These are phyloP conservation scores for Neoscelio sp. DNA, from an alignment of 2,888 invertebrate genomes.

Conservation along the genomic window DNA sequence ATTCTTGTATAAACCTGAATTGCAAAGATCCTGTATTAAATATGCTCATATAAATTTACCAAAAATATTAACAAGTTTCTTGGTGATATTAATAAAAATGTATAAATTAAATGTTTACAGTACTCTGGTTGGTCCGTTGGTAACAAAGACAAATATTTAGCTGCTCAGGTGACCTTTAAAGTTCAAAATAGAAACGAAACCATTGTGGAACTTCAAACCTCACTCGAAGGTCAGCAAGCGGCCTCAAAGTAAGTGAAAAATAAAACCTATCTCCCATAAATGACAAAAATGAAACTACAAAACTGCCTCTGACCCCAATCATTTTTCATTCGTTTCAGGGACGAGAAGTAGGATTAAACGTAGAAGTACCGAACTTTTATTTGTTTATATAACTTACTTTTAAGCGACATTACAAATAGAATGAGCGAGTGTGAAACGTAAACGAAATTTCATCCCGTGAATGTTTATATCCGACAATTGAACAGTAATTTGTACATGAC, in stretches of 20 bases:
- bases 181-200: constrained; percentile 84
- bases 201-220: constrained; percentile 83
- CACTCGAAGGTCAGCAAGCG: constrained; percentile 78
- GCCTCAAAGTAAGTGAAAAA: constrained; percentile 80
- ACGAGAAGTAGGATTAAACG: constrained; percentile 79
- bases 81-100: no score
- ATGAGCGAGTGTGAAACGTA: constrained; percentile 51
- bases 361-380: constrained; percentile 75
- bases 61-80: no score
- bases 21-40: no score
- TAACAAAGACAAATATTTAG: constrained; percentile 83
- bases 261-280: not conserved
- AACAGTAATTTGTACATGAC: not conserved
- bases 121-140: constrained; percentile 84
- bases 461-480: constrained; percentile 45
- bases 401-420: constrained; percentile 48
- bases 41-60: no score
- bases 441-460: constrained; percentile 25
- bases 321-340: constrained; percentile 74
- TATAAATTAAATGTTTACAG: no score
- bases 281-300: constrained; percentile 22
- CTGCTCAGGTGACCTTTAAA: constrained; percentile 83
- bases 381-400: constrained; percentile 55
- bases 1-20: no score
- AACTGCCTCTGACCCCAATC: no score